Evolutionary conservation across 2,888 invertebrate species (phyloP).

Genomic region (Aphidius colemani): DNA sequence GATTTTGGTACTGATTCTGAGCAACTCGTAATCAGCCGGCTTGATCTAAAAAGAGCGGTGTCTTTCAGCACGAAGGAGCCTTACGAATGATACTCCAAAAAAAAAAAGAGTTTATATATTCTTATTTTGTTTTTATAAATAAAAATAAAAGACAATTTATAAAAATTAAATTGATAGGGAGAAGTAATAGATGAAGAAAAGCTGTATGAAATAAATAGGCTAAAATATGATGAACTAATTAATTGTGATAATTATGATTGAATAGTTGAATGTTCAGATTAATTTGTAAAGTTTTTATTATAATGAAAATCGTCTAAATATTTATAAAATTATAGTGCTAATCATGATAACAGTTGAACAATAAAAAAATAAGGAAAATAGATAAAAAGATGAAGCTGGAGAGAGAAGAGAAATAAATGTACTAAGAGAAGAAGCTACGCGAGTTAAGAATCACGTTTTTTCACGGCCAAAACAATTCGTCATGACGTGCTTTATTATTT

Average conservation of each 20-base stretch:
- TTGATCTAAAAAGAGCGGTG: constrained; percentile 46
- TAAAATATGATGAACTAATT: constrained; percentile 12
- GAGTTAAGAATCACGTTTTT: constrained; percentile 36
- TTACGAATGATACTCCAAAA: too few species aligned
- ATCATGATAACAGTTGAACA: constrained; percentile 21
- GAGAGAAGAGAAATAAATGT: background rate
- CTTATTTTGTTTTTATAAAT: too few species aligned
- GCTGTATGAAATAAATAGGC: background rate
- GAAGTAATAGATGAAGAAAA: too few species aligned
- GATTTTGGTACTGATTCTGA: constrained; percentile 33
- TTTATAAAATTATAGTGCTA: constrained; percentile 20
- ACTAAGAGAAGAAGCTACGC: background rate
- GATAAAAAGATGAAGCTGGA: background rate
- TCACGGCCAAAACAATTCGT: constrained; percentile 45
- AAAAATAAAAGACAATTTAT: too few species aligned
- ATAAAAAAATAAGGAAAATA: background rate
- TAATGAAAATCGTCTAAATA: too few species aligned
- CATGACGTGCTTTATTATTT: constrained; percentile 38
- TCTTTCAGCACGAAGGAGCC: constrained; percentile 34
- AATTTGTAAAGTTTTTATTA: too few species aligned
- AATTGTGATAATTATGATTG: background rate
- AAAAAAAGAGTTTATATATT: too few species aligned
- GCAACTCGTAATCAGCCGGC: constrained; percentile 42
- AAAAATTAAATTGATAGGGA: too few species aligned
- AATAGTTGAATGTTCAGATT: too few species aligned